Percentiles rank a stretch among this genome's conserved stretches.
These are phyloP conservation scores for Microcebus griseorufus DNA, from an alignment of 2,113 vertebrate species.

Conservation along the genomic window DNA sequence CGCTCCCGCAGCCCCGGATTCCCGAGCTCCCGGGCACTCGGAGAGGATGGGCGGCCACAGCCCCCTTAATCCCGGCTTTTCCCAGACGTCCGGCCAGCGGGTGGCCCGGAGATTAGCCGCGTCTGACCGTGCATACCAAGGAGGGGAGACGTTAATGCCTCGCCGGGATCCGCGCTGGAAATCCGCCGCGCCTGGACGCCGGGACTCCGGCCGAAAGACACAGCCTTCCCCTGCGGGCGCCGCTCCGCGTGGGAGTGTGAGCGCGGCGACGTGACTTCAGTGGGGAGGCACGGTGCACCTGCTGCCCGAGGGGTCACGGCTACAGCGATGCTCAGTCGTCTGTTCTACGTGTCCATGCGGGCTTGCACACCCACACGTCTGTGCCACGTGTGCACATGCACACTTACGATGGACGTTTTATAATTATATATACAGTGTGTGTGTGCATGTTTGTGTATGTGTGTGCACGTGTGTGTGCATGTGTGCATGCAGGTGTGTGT, in stretches of 20 bases:
- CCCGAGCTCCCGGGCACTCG: conserved; percentile 26
- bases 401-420: no score
- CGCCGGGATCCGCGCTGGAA: conserved; percentile 66
- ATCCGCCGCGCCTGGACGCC: neutral
- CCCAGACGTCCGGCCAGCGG: conserved; percentile 69
- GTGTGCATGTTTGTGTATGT: no score
- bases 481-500: no score
- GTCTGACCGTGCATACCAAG: conserved; percentile 82
- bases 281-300: neutral
- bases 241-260: neutral
- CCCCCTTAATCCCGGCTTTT: conserved; percentile 72
- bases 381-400: neutral
- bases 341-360: fast-evolving
- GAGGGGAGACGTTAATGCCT: conserved; percentile 73
- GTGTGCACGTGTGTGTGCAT: no score
- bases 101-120: conserved; percentile 79
- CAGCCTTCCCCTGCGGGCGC: neutral
- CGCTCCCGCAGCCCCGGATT: neutral
- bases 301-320: no score
- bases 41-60: conserved; percentile 58
- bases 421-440: no score
- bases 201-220: neutral
- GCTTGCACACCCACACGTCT: neutral
- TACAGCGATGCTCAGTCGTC: neutral
- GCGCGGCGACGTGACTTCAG: neutral